Evolutionary conservation across 2,797 vertebrate genomes (phyloP).

Genomic region (Adrianichthys oophorus): DNA sequence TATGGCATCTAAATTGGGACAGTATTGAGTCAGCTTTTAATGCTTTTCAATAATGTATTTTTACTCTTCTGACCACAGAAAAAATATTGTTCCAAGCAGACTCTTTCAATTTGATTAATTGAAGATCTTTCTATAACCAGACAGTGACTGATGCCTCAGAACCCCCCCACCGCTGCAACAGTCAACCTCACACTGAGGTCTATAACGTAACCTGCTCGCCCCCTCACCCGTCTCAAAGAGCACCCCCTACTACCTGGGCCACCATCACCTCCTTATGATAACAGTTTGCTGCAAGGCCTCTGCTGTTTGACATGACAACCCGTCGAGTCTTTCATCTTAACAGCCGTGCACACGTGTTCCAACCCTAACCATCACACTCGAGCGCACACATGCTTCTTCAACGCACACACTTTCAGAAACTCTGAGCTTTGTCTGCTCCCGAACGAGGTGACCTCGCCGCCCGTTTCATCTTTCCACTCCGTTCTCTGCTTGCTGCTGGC

Average conservation of each 20-base stretch:
- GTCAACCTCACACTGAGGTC: constrained; percentile 23
- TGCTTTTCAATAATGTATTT: too few relatives aligned
- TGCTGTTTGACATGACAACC: constrained; percentile 70
- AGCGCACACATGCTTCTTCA: constrained; percentile 17
- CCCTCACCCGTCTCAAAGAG: constrained; percentile 51
- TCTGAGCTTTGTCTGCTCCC: constrained; percentile 40
- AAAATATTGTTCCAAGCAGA: too few relatives aligned
- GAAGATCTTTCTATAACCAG: background rate
- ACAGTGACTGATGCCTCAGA: constrained; percentile 20
- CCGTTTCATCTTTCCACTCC: constrained; percentile 60
- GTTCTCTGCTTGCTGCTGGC: constrained; percentile 67
- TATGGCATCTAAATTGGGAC: too few relatives aligned
- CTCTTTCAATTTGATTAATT: background rate
- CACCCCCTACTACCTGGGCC: constrained; percentile 28
- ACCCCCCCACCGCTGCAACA: constrained; percentile 6
- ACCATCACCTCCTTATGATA: constrained; percentile 58
- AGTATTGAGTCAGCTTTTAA: too few relatives aligned
- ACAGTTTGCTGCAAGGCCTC: constrained; percentile 53
- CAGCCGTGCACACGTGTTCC: constrained; percentile 39
- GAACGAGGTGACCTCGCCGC: constrained; percentile 50
- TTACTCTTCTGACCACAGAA: too few relatives aligned
- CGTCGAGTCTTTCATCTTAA: constrained; percentile 65
- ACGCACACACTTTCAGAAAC: constrained; percentile 22
- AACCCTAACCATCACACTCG: constrained; percentile 45
- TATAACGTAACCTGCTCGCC: constrained; percentile 48